A percentile compares a stretch with the other conserved stretches of the same genome.
These are phyloP conservation scores for Selenia dentaria DNA, from an alignment of 2,888 invertebrate genomes.

Conservation along the genomic window DNA sequence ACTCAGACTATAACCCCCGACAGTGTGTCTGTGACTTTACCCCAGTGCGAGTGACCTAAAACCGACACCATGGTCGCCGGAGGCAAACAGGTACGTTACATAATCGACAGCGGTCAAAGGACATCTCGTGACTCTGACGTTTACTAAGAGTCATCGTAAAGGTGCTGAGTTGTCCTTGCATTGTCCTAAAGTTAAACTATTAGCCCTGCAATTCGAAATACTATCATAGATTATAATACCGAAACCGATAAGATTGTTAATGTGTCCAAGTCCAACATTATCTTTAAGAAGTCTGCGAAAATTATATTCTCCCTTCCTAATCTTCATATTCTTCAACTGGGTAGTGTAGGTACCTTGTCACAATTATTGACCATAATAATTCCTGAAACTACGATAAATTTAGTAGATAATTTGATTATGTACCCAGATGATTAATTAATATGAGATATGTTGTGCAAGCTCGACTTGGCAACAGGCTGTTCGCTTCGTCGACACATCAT, in stretches of 20 bases:
- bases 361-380: no score
- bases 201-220: neutral
- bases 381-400: no score
- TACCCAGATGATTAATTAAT: no score
- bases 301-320: no score
- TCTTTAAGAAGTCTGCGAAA: no score
- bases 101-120: slow-evolving; percentile 38
- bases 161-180: slow-evolving; percentile 16
- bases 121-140: slow-evolving; percentile 35
- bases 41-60: slow-evolving; percentile 61
- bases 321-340: no score
- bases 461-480: slow-evolving; percentile 55
- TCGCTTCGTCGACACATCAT: slow-evolving; percentile 55
- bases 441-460: no score
- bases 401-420: no score
- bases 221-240: no score
- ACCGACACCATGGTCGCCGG: slow-evolving; percentile 79
- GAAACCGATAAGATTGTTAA: no score
- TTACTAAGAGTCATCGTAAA: slow-evolving; percentile 7
- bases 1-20: slow-evolving; percentile 31
- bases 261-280: no score
- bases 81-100: slow-evolving; percentile 78
- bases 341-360: no score
- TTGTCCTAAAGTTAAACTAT: slow-evolving; percentile 1
- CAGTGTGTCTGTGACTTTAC: slow-evolving; percentile 62